phyloP scores from a whole-genome alignment of 2,888 invertebrate genomes.

The Nephrotoma flavescens region DNA sequence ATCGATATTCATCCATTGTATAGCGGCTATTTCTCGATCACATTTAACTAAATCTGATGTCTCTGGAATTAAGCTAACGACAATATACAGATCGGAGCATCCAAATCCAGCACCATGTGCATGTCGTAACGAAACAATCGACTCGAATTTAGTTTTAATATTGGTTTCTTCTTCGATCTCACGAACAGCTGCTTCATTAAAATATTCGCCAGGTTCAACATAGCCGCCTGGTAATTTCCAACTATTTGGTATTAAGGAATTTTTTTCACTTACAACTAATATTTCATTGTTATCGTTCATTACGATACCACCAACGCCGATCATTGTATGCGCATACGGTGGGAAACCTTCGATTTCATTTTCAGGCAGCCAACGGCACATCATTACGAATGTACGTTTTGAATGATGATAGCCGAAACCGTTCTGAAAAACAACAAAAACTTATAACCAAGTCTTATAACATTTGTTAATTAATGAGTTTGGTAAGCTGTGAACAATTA shows the following conservation, averaged over 20 bases:
- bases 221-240: slow-evolving; percentile 93
- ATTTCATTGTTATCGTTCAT: slow-evolving; percentile 62
- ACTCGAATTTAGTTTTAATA: slow-evolving; percentile 57
- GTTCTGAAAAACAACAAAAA: slow-evolving; percentile 32
- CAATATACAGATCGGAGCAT: slow-evolving; percentile 77
- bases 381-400: slow-evolving; percentile 57
- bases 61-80: slow-evolving; percentile 54
- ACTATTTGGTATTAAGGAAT: slow-evolving; percentile 29
- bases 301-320: slow-evolving; percentile 78
- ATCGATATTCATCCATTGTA: slow-evolving; percentile 68
- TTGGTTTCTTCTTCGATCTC: slow-evolving; percentile 89
- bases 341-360: slow-evolving; percentile 49
- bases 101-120: slow-evolving; percentile 58
- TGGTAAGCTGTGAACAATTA: too few species aligned
- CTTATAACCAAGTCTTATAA: too few species aligned
- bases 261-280: slow-evolving; percentile 64
- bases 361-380: slow-evolving; percentile 66
- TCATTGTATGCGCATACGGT: slow-evolving; percentile 61
- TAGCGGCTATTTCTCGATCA: slow-evolving; percentile 60
- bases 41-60: slow-evolving; percentile 49
- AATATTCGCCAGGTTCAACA: slow-evolving; percentile 78
- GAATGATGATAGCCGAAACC: slow-evolving; percentile 85
- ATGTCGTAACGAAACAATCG: slow-evolving; percentile 64
- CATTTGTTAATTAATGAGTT: neutral
- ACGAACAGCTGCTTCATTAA: slow-evolving; percentile 64